Percentiles rank a stretch among this genome's conserved stretches.
Conservation (phyloP, 2,113 vertebrate genomes). For the Poeciliopsis prolifica region DNA sequence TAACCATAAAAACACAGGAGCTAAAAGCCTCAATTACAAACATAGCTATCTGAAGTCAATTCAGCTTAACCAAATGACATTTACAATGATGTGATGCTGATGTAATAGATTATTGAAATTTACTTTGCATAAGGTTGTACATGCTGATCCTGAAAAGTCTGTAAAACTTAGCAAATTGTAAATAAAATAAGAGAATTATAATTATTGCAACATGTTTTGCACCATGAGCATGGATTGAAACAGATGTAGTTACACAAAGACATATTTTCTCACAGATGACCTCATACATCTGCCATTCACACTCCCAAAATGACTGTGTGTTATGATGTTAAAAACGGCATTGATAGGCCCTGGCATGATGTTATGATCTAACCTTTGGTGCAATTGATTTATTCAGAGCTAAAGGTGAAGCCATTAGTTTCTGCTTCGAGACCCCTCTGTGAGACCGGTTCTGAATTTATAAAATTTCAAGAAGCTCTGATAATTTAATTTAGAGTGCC, state of each 20-base stretch:
- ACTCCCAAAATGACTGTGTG: conserved; percentile 49
- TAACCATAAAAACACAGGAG: too few relatives aligned
- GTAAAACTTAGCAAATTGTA: too few relatives aligned
- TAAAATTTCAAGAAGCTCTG: conserved; percentile 83
- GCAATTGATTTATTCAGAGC: conserved; percentile 79
- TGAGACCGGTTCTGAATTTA: conserved; percentile 80
- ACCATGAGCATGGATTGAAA: not conserved
- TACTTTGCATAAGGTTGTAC: too few relatives aligned
- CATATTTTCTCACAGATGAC: conserved; percentile 22
- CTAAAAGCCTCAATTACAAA: too few relatives aligned
- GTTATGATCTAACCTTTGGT: conserved; percentile 76
- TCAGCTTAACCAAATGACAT: too few relatives aligned
- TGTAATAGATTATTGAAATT: too few relatives aligned
- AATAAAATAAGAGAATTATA: too few relatives aligned
- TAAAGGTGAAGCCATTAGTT: conserved; percentile 81
- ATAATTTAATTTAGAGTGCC: conserved; percentile 88
- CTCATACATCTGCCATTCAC: conserved; percentile 48
- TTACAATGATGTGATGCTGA: too few relatives aligned
- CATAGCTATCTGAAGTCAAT: too few relatives aligned
- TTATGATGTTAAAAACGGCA: conserved; percentile 70
- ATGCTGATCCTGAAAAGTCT: too few relatives aligned
- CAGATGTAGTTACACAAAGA: not conserved
- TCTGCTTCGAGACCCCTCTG: conserved; percentile 72
- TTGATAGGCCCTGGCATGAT: conserved; percentile 70
- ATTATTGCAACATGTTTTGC: too few relatives aligned